phyloP scores from a whole-genome alignment of 2,797 vertebrate genomes.

The Ctenosaura bakeri region DNA sequence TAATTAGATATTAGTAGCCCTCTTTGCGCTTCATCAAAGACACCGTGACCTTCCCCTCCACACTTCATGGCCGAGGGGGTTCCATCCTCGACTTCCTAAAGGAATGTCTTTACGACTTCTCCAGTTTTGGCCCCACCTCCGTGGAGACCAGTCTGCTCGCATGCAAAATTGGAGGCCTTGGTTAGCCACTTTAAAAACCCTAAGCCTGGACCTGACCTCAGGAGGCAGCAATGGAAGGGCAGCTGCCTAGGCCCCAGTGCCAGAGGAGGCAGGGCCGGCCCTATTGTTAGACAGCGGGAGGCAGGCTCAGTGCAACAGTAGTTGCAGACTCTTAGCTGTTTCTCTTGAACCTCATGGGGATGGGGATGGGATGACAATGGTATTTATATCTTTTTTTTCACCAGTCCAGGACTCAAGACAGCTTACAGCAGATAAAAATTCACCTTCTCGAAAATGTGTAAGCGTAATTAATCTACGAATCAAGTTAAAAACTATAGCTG shows the following conservation, averaged over 20 bases:
- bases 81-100: background rate
- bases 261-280: background rate
- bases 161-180: background rate
- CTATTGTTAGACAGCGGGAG: background rate
- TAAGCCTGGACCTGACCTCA: background rate
- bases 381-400: no score
- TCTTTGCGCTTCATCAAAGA: constrained; percentile 44
- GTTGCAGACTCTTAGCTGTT: no score
- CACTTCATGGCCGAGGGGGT: background rate
- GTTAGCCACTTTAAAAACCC: background rate
- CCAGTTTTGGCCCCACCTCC: background rate
- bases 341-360: no score
- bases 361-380: no score
- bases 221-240: background rate
- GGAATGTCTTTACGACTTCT: constrained; percentile 1
- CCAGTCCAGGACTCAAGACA: no score
- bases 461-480: no score
- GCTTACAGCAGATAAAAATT: no score
- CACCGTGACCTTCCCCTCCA: background rate
- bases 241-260: no score
- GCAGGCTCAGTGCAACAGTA: no score
- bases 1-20: background rate
- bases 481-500: no score
- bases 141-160: no score
- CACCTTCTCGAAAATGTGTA: no score